These are phyloP conservation scores for Pterois miles DNA, from an alignment of 2,797 vertebrate species.

Conservation along the genomic window DNA sequence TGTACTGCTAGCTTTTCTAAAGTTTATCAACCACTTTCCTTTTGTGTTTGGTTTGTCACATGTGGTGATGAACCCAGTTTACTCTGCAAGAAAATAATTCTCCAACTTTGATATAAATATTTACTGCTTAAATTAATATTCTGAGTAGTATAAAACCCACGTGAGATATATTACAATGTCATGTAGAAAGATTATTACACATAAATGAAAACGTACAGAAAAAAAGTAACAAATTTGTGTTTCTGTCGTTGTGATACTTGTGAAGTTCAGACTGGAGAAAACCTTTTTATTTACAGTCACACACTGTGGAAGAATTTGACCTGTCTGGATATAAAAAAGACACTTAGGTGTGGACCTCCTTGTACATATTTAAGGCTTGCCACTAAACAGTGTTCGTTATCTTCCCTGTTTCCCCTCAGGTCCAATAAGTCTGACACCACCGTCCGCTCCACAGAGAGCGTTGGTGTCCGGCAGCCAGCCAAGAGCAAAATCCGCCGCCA, in stretches of 20 bases:
- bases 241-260: background rate
- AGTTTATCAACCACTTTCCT: background rate
- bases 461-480: slow-evolving; percentile 82
- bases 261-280: background rate
- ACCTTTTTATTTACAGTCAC: background rate
- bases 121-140: background rate
- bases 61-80: background rate
- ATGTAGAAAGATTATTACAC: background rate
- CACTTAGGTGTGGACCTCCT: background rate
- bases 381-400: background rate
- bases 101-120: background rate
- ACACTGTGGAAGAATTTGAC: background rate
- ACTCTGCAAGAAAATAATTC: background rate
- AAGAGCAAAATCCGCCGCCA: slow-evolving; percentile 87
- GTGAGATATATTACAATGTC: background rate
- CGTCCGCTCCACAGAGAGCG: slow-evolving; percentile 77
- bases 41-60: background rate
- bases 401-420: slow-evolving; percentile 54
- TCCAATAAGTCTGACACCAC: slow-evolving; percentile 81
- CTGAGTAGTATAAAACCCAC: background rate
- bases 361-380: background rate
- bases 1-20: background rate
- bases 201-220: background rate
- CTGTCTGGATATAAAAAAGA: background rate
- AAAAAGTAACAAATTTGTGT: background rate